Evolutionary conservation across 2,113 vertebrate genomes (phyloP), one percentile per base, ranked within the genome.

Genomic region (Hydrolagus affinis): DNA sequence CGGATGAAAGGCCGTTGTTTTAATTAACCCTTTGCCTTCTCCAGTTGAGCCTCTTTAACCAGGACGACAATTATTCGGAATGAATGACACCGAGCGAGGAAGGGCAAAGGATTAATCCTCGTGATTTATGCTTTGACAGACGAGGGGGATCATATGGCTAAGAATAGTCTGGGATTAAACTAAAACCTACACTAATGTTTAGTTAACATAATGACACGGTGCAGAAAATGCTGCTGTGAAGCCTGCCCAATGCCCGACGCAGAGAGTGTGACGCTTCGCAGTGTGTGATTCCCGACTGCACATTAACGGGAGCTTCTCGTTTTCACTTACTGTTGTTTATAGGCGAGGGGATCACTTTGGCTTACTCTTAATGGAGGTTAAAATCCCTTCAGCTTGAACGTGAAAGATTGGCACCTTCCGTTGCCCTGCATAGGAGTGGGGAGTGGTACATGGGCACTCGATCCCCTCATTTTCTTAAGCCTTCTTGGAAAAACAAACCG

Each of bases 101-200:
- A 83, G 78, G 78, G 60, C 78, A 83, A 66, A 83, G 60, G 78
- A 83, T 83, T 83, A 83, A 83, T 32, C 59, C 78, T 66, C 8
- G 78, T 83, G 78, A 83, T 83, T 83, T 64, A 83, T 83, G 78
- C 25, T 28, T 44, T 83, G 78, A 80, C 77, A 80, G 77, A n/a
- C 77, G 64, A 80, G 77, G 64, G n/a, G 77, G 77, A 83, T 83
- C 60, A 30, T 83, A 30, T 83, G 78, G 78, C 78, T 83, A 83
- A 83, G 78, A 83, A 83, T 83, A 83, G 78, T 83, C 78, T 66
- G 25, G 78, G 78, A 83, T 83, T 83, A 83, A 68, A 83, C 60
- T 68, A 83, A 83, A 83, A 64, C 78, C 78, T 66, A 66, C 23
- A 83, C 78, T 83, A 83, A 83, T 83, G 78, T 83, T 83, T 68